These are phyloP conservation scores for Acanthacorydalis orientalis DNA, from an alignment of 2,888 invertebrate genomes.

Conservation along the genomic window DNA sequence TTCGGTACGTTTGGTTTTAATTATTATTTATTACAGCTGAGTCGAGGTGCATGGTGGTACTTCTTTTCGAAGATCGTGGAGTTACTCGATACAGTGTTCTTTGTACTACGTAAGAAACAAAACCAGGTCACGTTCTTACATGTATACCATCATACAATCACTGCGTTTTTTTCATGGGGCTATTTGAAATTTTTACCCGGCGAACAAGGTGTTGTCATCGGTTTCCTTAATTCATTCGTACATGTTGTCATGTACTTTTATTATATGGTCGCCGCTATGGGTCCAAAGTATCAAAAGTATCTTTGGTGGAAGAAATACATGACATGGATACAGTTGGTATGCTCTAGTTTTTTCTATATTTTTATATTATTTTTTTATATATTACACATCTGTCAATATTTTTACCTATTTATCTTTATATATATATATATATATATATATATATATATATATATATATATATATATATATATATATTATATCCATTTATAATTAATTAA, in stretches of 20 bases:
- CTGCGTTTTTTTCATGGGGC: conserved; percentile 65
- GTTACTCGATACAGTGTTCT: conserved; percentile 69
- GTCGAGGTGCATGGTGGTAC: conserved; percentile 57
- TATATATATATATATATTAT: too few relatives aligned
- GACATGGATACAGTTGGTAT: conserved; percentile 29
- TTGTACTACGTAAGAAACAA: conserved; percentile 78
- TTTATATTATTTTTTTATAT: background rate
- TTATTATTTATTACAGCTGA: conserved; percentile 28
- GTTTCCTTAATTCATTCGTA: conserved; percentile 30
- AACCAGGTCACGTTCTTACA: conserved; percentile 78
- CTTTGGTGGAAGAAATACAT: conserved; percentile 37
- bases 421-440: too few relatives aligned
- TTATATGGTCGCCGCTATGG: conserved; percentile 31
- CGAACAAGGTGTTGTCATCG: conserved; percentile 32
- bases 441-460: too few relatives aligned
- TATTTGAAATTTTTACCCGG: conserved; percentile 63
- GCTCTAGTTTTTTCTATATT: conserved; percentile 5
- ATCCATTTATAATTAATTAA: too few relatives aligned
- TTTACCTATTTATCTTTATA: too few relatives aligned
- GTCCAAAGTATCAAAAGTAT: conserved; percentile 30
- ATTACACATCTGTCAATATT: too few relatives aligned
- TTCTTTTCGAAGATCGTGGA: conserved; percentile 65
- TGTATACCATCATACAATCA: conserved; percentile 73
- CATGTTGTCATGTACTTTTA: conserved; percentile 35
- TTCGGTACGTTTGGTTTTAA: background rate